Conservation (phyloP, 1,140 invertebrate species). For the Aphaenogaster ashmeadi region DNA sequence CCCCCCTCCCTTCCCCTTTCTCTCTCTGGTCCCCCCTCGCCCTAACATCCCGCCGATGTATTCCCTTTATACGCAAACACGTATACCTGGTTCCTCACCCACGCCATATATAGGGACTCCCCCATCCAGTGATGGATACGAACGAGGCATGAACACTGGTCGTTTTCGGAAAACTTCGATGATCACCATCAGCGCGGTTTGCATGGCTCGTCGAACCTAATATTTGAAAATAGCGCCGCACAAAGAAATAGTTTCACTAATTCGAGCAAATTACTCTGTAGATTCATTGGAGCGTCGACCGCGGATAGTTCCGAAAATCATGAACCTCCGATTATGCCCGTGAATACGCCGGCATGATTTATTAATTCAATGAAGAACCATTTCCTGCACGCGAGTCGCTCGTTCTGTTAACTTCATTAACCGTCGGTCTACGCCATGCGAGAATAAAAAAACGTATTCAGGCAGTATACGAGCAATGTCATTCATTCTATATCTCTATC, state of each 20-base stretch:
- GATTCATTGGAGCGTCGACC: slow-evolving; percentile 16
- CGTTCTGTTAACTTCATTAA: slow-evolving; percentile 60
- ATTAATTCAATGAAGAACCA: slow-evolving; percentile 58
- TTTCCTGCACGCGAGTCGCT: slow-evolving; percentile 61
- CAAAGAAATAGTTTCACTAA: slow-evolving; percentile 11
- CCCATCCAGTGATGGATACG: slow-evolving; percentile 70
- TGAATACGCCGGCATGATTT: slow-evolving; percentile 30
- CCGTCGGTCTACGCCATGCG: slow-evolving; percentile 3
- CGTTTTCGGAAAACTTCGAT: slow-evolving; percentile 11
- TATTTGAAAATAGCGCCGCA: background rate
- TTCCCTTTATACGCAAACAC: slow-evolving; percentile 80
- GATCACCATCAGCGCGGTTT: background rate
- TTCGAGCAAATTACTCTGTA: slow-evolving; percentile 13
- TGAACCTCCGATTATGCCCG: slow-evolving; percentile 4
- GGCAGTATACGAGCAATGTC: background rate
- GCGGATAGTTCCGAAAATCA: slow-evolving; percentile 35
- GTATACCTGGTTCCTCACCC: slow-evolving; percentile 72
- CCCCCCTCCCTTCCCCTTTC: slow-evolving; percentile 70
- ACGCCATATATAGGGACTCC: slow-evolving; percentile 68
- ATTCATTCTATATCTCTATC: slow-evolving; percentile 38
- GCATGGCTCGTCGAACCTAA: background rate
- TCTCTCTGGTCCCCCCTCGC: slow-evolving; percentile 5
- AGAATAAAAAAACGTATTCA: slow-evolving; percentile 33
- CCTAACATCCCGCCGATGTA: slow-evolving; percentile 74
- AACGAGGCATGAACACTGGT: slow-evolving; percentile 49